These are phyloP conservation scores for Meles meles DNA, from an alignment of 2,113 vertebrate genomes.

Conservation along the genomic window DNA sequence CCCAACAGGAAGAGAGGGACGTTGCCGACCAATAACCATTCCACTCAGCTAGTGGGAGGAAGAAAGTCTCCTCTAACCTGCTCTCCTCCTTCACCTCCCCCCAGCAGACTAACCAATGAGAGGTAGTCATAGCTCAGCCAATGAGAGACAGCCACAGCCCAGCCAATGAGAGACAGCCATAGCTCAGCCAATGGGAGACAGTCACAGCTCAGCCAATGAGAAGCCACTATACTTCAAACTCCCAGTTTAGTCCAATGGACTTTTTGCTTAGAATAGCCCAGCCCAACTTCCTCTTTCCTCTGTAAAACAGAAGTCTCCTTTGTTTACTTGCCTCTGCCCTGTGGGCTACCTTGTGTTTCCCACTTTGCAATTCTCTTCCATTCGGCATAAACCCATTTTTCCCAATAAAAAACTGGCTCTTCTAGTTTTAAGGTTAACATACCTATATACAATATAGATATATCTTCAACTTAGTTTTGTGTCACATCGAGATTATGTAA, in stretches of 20 bases:
- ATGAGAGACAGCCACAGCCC: too few species aligned
- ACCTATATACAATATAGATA: not conserved
- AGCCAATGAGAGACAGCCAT: not conserved
- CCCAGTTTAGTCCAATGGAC: not conserved
- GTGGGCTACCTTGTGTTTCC: not conserved
- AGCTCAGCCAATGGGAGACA: not conserved
- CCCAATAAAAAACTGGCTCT: not conserved
- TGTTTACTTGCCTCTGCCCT: not conserved
- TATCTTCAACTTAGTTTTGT: not conserved
- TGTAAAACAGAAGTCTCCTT: not conserved
- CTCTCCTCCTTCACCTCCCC: not conserved
- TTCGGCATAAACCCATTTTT: not conserved
- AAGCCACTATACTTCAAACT: not conserved
- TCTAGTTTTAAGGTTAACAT: not conserved
- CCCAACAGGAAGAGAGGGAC: not conserved
- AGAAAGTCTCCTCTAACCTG: not conserved
- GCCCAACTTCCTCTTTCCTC: not conserved
- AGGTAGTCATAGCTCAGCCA: too few species aligned
- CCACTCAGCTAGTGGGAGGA: not conserved
- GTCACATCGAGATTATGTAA: not conserved
- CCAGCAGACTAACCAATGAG: not conserved
- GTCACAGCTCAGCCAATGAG: not conserved
- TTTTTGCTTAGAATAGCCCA: not conserved
- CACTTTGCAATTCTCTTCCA: not conserved
- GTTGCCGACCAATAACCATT: not conserved